Base-by-base conservation (phyloP, 1,140 invertebrate species). In the Bombus haemorrhoidalis region DNA sequence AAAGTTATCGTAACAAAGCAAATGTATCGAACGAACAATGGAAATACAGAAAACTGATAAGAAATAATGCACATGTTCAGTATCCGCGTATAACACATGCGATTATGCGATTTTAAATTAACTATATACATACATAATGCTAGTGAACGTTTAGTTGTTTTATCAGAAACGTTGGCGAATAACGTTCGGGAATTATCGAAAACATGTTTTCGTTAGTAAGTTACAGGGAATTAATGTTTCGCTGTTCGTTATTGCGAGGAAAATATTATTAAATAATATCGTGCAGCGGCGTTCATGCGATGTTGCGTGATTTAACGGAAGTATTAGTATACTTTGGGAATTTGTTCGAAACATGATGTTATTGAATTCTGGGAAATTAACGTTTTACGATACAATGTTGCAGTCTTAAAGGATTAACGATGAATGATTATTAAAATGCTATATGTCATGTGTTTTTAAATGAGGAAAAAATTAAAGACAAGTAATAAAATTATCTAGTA, bases 261-360 rank as follows among this genome's bases (percentile, higher is more conserved):
- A 34, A 71, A 71, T 81, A 10, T 71, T 72, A 81, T 81, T 81
- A 57, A 81, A 71, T 81, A 81, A 81, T 81, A 71, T 57, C 39
- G 18, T 39, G 47, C 47, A 32, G 34, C 15, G 12, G 22, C 18
- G 12, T 57, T n/a, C 41, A 69, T 37, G 62, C 43, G 53, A 47
- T 34, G 9, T 69, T 80, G n/a, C 43, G 78, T 69, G 64, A 80
- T 80, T 80, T 69, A 80, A 80, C 68, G 78, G 32, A 80, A 66
- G 32, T 53, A 53, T 69, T 80, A 39, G 32, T 47, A 69, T 47
- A 69, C 12, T 69, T 80, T 47, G 43, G 13, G 32, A n/a, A 53
- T n/a, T 34, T 80, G 41, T 37, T 80, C 22, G 28, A 6, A 43
- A 5, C n/a, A 43, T 18, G 32, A 43, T 22, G 32, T 81, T 81